These are phyloP conservation scores for Brienomyrus brachyistius DNA, from an alignment of 2,113 vertebrate species.

Conservation along the genomic window DNA sequence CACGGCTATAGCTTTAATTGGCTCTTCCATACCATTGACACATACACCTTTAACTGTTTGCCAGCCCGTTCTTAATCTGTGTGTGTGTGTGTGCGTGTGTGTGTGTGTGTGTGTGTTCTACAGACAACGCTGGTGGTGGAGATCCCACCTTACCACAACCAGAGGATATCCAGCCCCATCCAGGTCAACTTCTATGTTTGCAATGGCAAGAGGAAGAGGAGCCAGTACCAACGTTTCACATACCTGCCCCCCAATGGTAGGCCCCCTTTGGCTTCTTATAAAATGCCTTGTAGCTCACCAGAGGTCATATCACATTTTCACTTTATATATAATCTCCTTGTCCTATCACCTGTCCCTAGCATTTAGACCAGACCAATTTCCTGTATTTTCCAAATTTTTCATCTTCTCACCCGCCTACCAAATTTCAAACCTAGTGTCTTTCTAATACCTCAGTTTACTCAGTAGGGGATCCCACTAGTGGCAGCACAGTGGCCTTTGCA, in stretches of 20 bases:
- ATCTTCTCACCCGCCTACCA: not conserved
- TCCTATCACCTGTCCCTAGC: not conserved
- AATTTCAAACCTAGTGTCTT: not conserved
- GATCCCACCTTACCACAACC: conserved; percentile 89
- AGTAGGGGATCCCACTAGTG: not conserved
- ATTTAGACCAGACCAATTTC: no score
- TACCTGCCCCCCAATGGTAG: conserved; percentile 93
- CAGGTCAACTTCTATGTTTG: conserved; percentile 96
- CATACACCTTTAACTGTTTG: not conserved
- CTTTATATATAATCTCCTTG: not conserved
- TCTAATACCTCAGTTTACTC: not conserved
- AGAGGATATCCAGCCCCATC: conserved; percentile 82
- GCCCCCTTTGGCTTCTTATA: not conserved
- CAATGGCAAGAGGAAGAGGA: conserved; percentile 96
- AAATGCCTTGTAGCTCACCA: not conserved
- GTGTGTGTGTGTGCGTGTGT: not conserved
- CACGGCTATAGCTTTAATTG: not conserved
- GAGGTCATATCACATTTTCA: not conserved
- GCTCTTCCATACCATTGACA: not conserved
- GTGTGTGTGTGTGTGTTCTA: conserved; percentile 1
- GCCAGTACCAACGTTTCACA: conserved; percentile 92
- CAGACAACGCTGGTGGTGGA: conserved; percentile 83
- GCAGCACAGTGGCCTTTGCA: not conserved
- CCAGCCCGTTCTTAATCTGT: not conserved
- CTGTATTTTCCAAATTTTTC: not conserved